phyloP scores from a whole-genome alignment of 1,140 invertebrate species.

The Eciton burchellii region DNA sequence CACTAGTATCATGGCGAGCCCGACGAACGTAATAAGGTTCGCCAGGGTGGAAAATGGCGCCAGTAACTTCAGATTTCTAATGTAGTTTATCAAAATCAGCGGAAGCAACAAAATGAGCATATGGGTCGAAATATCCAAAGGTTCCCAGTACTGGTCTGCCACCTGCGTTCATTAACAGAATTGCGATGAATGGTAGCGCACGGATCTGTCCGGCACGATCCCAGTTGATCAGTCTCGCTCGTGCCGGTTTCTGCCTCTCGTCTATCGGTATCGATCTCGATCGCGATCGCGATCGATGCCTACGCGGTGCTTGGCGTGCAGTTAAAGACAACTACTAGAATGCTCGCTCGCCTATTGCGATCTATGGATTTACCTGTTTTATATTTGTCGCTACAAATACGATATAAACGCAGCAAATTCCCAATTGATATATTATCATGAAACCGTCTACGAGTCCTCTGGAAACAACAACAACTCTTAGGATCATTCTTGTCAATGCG shows the following conservation, averaged over 20 bases:
- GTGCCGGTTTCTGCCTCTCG: not conserved
- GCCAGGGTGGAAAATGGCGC: slow-evolving; percentile 93
- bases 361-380: slow-evolving; percentile 86
- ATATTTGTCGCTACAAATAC: slow-evolving; percentile 93
- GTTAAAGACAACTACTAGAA: not conserved
- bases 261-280: not conserved
- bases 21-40: slow-evolving; percentile 90
- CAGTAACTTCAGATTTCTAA: slow-evolving; percentile 92
- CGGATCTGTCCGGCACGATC: not conserved
- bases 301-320: not conserved
- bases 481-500: slow-evolving; percentile 22
- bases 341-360: not conserved
- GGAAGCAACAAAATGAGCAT: slow-evolving; percentile 89
- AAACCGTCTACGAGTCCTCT: slow-evolving; percentile 89
- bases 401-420: slow-evolving; percentile 96
- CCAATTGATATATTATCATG: slow-evolving; percentile 93
- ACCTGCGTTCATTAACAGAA: slow-evolving; percentile 79
- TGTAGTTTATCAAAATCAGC: slow-evolving; percentile 90
- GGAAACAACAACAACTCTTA: slow-evolving; percentile 75
- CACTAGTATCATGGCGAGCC: slow-evolving; percentile 90
- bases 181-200: not conserved
- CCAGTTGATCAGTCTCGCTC: not conserved
- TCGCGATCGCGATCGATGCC: not conserved
- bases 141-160: slow-evolving; percentile 81
- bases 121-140: slow-evolving; percentile 84